A percentile compares a stretch with the other conserved stretches of the same genome.
phyloP scores from a whole-genome alignment of 2,113 vertebrate species.

The Trogon melanurus region DNA sequence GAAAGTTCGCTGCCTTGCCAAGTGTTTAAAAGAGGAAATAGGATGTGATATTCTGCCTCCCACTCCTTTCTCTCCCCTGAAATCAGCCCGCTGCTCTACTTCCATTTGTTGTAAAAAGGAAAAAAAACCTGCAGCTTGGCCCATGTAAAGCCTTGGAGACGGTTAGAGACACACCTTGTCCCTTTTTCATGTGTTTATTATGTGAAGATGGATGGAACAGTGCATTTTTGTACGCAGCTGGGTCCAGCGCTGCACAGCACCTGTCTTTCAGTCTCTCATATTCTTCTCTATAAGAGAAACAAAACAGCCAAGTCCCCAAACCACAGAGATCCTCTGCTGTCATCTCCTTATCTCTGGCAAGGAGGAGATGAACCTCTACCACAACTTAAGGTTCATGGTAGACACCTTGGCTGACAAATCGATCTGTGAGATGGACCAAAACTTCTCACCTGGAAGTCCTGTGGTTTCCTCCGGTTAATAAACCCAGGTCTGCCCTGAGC shows the following conservation, averaged over 20 bases:
- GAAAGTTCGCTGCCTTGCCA: slow-evolving; percentile 60
- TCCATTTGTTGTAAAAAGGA: slow-evolving; percentile 44
- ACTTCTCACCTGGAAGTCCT: background rate
- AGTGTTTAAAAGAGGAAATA: slow-evolving; percentile 70
- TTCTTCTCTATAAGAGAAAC: background rate
- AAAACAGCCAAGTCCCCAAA: background rate
- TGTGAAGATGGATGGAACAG: slow-evolving; percentile 5
- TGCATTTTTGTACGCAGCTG: slow-evolving; percentile 16
- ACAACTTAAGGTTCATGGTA: background rate
- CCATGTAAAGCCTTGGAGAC: slow-evolving; percentile 2
- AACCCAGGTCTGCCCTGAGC: background rate
- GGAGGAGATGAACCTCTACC: background rate
- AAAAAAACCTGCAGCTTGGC: background rate
- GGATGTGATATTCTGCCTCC: slow-evolving; percentile 66
- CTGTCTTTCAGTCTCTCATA: background rate
- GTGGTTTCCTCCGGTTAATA: background rate
- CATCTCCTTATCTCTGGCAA: background rate
- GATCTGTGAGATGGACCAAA: background rate
- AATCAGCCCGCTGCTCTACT: slow-evolving; percentile 34
- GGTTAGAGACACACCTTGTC: background rate
- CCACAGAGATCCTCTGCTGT: background rate
- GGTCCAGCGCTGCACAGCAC: background rate
- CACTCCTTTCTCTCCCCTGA: slow-evolving; percentile 62
- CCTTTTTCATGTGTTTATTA: slow-evolving; percentile 45
- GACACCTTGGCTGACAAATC: background rate